Conservation (phyloP, 2,888 invertebrate genomes). For the Eugnorisma glareosa region DNA sequence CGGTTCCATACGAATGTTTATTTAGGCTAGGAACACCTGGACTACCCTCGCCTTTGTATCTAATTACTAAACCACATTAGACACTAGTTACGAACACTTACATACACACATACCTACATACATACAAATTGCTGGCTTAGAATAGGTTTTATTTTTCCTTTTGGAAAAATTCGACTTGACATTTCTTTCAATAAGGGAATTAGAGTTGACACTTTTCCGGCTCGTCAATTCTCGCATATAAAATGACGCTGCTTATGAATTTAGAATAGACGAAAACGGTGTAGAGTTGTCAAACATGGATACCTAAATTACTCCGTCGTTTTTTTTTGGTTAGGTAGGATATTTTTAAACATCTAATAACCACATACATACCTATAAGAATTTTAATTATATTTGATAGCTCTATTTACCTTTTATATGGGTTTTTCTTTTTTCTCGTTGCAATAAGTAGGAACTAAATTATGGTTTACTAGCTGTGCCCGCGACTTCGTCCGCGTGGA, state of each 20-base stretch:
- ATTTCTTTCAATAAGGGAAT: constrained; percentile 14
- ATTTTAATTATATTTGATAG: not conserved
- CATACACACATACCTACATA: not conserved
- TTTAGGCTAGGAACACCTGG: constrained; percentile 51
- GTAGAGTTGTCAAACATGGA: constrained; percentile 7
- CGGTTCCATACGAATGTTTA: constrained; percentile 56
- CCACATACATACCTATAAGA: too few species aligned
- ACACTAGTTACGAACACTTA: not conserved
- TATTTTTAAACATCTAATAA: too few species aligned
- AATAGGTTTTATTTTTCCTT: not conserved
- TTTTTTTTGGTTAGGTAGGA: not conserved
- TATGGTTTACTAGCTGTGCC: too few species aligned
- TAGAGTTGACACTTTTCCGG: constrained; percentile 25
- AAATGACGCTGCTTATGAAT: not conserved
- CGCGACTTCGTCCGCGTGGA: too few species aligned
- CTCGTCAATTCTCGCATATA: not conserved
- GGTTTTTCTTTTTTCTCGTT: not conserved
- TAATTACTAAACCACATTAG: constrained; percentile 42
- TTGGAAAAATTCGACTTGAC: not conserved
- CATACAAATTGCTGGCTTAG: not conserved
- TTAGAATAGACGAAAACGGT: not conserved
- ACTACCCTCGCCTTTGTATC: constrained; percentile 48
- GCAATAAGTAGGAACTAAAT: not conserved
- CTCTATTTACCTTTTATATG: not conserved
- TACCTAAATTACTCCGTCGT: not conserved